A percentile compares a stretch with the other conserved stretches of the same genome.
phyloP scores from a whole-genome alignment of 2,797 vertebrate genomes.

The Galaxias olidus region DNA sequence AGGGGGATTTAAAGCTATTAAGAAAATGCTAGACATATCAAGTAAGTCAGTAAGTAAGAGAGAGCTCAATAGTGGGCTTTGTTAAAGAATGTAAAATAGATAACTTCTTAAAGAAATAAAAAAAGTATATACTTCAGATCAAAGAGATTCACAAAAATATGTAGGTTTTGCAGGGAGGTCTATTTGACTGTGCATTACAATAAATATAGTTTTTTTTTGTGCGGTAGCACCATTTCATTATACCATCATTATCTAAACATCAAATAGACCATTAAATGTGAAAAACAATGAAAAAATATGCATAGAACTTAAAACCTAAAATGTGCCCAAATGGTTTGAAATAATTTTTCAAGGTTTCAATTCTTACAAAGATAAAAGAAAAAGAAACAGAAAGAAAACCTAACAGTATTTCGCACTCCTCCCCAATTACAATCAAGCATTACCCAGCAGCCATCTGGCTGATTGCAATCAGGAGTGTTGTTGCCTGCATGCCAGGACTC shows the following conservation, averaged over 20 bases:
- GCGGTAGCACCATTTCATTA: not conserved
- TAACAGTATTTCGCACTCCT: conserved; percentile 35
- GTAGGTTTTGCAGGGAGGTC: no score
- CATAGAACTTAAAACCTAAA: conserved; percentile 8
- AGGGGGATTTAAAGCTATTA: conserved; percentile 35
- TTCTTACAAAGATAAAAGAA: conserved; percentile 54
- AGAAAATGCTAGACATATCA: conserved; percentile 22
- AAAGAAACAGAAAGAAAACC: conserved; percentile 50
- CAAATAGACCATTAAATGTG: conserved; percentile 18
- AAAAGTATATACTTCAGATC: no score
- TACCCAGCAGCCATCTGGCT: conserved; percentile 69
- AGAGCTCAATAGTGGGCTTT: conserved; percentile 5
- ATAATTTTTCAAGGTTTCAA: conserved; percentile 43
- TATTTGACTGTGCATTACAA: no score
- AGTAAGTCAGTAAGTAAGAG: conserved; percentile 9
- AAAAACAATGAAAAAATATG: conserved; percentile 17
- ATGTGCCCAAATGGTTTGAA: conserved; percentile 16
- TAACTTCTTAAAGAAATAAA: not conserved
- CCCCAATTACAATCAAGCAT: conserved; percentile 59
- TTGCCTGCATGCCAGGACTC: conserved; percentile 57
- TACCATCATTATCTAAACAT: not conserved
- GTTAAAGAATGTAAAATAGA: not conserved
- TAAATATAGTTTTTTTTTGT: not conserved
- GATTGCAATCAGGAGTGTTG: conserved; percentile 62
- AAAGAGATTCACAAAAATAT: no score